Percentiles rank a stretch among this genome's conserved stretches.
These are phyloP conservation scores for Drosophila kikkawai DNA, from an alignment of 1,140 invertebrate genomes.

Conservation along the genomic window DNA sequence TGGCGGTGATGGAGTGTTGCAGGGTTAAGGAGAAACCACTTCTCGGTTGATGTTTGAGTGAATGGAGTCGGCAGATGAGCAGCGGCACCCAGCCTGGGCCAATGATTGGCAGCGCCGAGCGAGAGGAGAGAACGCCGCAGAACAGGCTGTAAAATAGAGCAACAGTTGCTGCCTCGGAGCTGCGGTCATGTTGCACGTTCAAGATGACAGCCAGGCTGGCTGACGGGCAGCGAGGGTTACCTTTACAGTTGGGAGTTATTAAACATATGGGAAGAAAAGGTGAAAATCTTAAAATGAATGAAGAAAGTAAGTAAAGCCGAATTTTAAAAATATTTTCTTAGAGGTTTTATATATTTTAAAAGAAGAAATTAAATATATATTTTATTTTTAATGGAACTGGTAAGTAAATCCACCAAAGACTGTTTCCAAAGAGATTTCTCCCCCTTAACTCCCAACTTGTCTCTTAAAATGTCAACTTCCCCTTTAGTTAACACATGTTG, in stretches of 20 bases:
- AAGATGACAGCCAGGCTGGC: constrained; percentile 44
- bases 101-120: constrained; percentile 65
- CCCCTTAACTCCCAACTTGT: background rate
- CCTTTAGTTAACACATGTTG: background rate
- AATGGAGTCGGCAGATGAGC: constrained; percentile 74
- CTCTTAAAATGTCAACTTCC: background rate
- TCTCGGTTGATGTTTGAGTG: constrained; percentile 75
- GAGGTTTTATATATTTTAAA: background rate
- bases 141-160: constrained; percentile 76
- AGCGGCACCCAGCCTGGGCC: constrained; percentile 42
- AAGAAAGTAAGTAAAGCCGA: background rate
- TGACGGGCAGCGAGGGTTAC: constrained; percentile 47
- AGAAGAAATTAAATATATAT: background rate
- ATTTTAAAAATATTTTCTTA: background rate
- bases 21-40: constrained; percentile 58
- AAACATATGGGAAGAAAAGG: background rate
- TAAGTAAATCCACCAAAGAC: background rate
- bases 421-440: background rate
- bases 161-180: constrained; percentile 57
- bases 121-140: constrained; percentile 19
- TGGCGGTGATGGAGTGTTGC: constrained; percentile 22
- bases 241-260: background rate
- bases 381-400: background rate
- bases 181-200: constrained; percentile 62
- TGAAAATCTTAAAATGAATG: background rate